These are phyloP conservation scores for Clivina fossor DNA, from an alignment of 2,888 invertebrate species.

Conservation along the genomic window DNA sequence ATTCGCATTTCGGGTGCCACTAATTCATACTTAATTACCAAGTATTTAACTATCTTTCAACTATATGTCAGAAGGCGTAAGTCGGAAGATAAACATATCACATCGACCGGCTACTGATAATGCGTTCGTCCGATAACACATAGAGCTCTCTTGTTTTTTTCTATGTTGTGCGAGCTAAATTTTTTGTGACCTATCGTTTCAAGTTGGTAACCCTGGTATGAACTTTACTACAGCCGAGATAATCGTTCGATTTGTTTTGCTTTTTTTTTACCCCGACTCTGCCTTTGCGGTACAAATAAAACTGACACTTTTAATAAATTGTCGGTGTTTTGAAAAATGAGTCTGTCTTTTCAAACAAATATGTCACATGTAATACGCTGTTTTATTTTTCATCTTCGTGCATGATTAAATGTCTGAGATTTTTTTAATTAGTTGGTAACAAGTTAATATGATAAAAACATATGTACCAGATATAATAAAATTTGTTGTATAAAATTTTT, in stretches of 20 bases:
- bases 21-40: constrained; percentile 10
- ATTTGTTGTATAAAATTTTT: no score
- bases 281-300: constrained; percentile 5
- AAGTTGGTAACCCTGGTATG: background rate
- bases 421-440: no score
- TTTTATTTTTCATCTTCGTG: no score
- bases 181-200: background rate
- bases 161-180: background rate
- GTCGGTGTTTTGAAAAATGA: constrained; percentile 10
- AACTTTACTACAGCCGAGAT: background rate
- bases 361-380: no score
- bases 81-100: constrained; percentile 4
- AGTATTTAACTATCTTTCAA: constrained; percentile 6
- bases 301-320: constrained; percentile 22
- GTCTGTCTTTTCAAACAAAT: no score
- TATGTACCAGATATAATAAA: no score
- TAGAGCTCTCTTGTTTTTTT: background rate
- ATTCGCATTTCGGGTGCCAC: constrained; percentile 5
- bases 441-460: no score
- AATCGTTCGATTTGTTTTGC: constrained; percentile 4
- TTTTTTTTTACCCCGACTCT: background rate
- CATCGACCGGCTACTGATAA: no score
- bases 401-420: no score
- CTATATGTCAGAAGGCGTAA: constrained; percentile 9
- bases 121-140: constrained; percentile 1